Percentiles rank a stretch among this genome's conserved stretches.
phyloP scores from a whole-genome alignment of 1,140 invertebrate species.

The Phthorimaea operculella region DNA sequence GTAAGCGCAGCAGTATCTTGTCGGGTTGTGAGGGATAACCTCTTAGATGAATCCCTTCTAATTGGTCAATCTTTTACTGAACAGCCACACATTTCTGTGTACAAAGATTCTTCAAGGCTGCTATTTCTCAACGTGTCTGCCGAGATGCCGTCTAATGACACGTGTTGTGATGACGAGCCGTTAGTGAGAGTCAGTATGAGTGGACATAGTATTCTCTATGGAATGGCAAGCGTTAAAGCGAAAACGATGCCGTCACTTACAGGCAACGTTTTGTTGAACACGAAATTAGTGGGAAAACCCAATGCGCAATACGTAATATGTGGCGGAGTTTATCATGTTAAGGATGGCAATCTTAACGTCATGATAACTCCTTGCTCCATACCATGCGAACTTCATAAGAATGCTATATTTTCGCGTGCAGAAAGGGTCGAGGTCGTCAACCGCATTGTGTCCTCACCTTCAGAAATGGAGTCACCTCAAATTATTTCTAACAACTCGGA shows the following conservation, averaged over 20 bases:
- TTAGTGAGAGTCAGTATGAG: constrained; percentile 4
- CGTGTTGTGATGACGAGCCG: not conserved
- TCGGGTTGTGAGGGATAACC: constrained; percentile 14
- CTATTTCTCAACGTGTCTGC: constrained; percentile 9
- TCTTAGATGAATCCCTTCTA: constrained; percentile 15
- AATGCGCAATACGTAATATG: constrained; percentile 8
- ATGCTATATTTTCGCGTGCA: constrained; percentile 12
- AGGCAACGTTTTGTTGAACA: constrained; percentile 11
- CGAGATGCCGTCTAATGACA: not conserved
- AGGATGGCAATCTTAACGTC: constrained; percentile 3
- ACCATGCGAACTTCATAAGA: constrained; percentile 9
- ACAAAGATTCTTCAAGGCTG: constrained; percentile 14
- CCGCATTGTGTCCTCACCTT: not conserved
- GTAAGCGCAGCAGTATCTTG: constrained; percentile 15
- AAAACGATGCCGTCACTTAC: not conserved
- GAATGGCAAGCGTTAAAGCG: constrained; percentile 9
- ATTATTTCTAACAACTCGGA: not conserved
- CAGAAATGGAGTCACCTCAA: not conserved
- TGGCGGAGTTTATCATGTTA: constrained; percentile 14
- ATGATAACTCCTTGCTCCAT: constrained; percentile 10
- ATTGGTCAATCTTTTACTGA: constrained; percentile 18
- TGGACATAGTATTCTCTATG: constrained; percentile 6
- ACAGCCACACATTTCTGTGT: constrained; percentile 16
- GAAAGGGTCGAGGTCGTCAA: constrained; percentile 8
- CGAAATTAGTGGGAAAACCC: constrained; percentile 13